Conservation (phyloP, 92 coral and sea anemone genomes). For the Zoanthus sansibaricus region DNA sequence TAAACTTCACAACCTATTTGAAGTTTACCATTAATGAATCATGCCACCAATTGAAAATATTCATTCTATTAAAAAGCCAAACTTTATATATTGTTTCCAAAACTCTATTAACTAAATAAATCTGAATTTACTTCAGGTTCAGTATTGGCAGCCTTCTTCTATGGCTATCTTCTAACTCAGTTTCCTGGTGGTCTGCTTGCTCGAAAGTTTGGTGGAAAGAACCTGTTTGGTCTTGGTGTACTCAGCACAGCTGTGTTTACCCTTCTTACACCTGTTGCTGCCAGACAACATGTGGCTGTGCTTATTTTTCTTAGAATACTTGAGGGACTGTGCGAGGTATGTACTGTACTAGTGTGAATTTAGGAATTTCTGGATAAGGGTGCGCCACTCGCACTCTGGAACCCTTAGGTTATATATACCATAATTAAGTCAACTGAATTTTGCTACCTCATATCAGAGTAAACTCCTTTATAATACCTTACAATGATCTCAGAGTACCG, state of each 20-base stretch:
- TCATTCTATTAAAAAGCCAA: neutral
- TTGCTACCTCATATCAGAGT: no score
- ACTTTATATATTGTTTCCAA: neutral
- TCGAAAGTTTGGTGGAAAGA: constrained; percentile 93
- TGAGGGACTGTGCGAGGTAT: constrained; percentile 91
- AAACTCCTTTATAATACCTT: no score
- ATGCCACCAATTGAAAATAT: no score
- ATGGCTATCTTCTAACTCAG: constrained; percentile 93
- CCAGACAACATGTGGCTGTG: constrained; percentile 72
- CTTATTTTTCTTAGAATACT: constrained; percentile 80
- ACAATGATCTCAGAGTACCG: no score
- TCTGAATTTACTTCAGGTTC: constrained; percentile 62
- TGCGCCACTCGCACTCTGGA: no score
- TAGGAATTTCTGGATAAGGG: no score
- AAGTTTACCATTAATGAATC: neutral
- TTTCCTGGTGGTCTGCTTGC: constrained; percentile 93
- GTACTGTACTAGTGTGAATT: neutral
- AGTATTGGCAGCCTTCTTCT: constrained; percentile 90
- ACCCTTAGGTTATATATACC: no score
- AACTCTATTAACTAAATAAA: neutral
- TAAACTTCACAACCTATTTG: neutral
- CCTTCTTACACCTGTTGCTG: constrained; percentile 83
- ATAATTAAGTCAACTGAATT: no score
- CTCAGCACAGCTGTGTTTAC: constrained; percentile 83
- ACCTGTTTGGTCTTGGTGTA: constrained; percentile 90